These are phyloP conservation scores for Poecilia gillii DNA, from an alignment of 2,797 vertebrate species.

Conservation along the genomic window DNA sequence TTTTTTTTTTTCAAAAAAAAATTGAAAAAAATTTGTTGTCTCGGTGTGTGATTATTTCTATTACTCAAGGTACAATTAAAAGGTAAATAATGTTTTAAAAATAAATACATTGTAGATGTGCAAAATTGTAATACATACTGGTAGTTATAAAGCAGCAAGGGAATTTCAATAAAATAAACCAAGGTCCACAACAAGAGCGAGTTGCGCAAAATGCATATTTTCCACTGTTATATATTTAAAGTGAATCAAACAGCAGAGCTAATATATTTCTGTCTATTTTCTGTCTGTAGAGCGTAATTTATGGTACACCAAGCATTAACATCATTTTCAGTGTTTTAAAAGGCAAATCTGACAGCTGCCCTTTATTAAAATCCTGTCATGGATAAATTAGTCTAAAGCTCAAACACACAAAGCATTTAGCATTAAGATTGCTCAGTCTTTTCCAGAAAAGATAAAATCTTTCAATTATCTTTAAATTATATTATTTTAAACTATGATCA, in stretches of 20 bases:
- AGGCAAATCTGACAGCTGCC: background rate
- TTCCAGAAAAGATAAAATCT: background rate
- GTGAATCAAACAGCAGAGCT: background rate
- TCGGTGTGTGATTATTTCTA: background rate
- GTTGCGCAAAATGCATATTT: background rate
- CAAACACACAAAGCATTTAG: background rate
- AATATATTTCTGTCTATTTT: background rate
- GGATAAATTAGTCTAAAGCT: background rate
- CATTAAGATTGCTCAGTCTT: background rate
- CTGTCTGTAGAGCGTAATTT: background rate
- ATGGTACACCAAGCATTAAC: background rate
- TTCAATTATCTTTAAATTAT: background rate
- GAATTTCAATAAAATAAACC: background rate
- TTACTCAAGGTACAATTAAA: background rate
- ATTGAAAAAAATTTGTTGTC: too few relatives aligned
- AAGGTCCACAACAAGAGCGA: background rate
- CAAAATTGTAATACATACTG: background rate
- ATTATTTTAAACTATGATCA: background rate
- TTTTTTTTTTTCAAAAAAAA: too few relatives aligned
- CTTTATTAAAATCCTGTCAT: conserved; percentile 1
- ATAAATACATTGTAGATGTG: background rate
- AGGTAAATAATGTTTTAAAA: background rate
- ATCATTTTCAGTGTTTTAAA: background rate
- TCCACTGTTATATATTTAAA: background rate
- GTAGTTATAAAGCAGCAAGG: background rate